Evolutionary conservation across 2,888 invertebrate species (phyloP).

Genomic region (Drosophila nr. fundita): DNA sequence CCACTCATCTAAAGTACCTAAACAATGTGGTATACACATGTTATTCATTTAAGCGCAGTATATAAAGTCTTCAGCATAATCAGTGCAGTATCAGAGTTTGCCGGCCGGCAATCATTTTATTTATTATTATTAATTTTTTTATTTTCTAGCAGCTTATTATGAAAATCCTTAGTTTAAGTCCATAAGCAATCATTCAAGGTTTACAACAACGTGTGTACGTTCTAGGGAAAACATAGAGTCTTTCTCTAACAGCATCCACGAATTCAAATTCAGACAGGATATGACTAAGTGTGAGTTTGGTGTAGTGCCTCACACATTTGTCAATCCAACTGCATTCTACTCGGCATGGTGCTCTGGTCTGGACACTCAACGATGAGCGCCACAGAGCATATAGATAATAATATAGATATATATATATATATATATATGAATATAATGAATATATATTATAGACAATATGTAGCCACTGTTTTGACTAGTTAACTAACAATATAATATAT

Average conservation of each 20-base stretch:
- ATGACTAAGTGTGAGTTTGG: neutral
- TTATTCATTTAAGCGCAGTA: too few species aligned
- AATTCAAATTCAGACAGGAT: neutral
- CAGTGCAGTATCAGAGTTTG: too few species aligned
- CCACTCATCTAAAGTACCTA: constrained; percentile 37
- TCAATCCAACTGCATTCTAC: neutral
- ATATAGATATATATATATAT: constrained; percentile 8
- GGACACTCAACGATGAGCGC: neutral
- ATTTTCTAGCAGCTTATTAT: too few species aligned
- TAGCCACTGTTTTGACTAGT: neutral
- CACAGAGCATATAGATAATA: constrained; percentile 1
- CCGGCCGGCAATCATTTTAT: too few species aligned
- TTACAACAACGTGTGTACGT: too few species aligned
- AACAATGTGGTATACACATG: constrained; percentile 16
- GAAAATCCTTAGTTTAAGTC: too few species aligned
- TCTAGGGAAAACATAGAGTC: too few species aligned
- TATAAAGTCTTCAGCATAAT: too few species aligned
- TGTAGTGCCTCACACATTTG: neutral
- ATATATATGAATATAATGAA: constrained; percentile 9
- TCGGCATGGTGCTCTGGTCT: neutral
- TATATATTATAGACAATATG: constrained; percentile 5
- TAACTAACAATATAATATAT: constrained; percentile 7
- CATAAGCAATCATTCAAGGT: too few species aligned
- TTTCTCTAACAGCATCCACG: too few species aligned
- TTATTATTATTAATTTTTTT: too few species aligned